Percentiles rank a stretch among this genome's conserved stretches.
These are phyloP conservation scores for Drosophila pseudotalamancana DNA, from an alignment of 2,888 invertebrate genomes.

Conservation along the genomic window DNA sequence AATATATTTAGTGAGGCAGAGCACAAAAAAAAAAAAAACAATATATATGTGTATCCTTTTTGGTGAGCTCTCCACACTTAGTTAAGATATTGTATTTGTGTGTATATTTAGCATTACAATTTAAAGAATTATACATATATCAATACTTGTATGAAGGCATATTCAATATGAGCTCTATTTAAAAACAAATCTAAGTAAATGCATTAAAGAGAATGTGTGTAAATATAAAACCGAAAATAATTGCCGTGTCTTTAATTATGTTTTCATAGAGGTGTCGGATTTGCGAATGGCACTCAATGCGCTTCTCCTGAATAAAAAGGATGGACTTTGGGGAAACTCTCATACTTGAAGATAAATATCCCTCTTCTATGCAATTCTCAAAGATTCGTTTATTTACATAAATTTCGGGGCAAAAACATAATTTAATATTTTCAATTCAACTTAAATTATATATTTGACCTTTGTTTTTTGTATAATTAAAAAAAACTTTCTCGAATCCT, in stretches of 20 bases:
- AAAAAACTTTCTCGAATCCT: no score
- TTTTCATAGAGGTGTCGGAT: no score
- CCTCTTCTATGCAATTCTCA: neutral
- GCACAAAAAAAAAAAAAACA: conserved; percentile 19
- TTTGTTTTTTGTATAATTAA: neutral
- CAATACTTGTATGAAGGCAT: conserved; percentile 41
- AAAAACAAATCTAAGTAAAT: conserved; percentile 38
- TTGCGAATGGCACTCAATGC: no score
- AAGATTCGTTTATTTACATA: no score
- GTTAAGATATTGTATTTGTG: conserved; percentile 61
- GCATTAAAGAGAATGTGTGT: conserved; percentile 43
- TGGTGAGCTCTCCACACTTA: conserved; percentile 41
- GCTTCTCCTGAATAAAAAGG: no score
- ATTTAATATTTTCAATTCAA: no score
- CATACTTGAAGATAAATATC: no score
- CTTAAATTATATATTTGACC: no score
- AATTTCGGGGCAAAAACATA: no score
- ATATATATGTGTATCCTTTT: conserved; percentile 10
- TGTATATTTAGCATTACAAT: conserved; percentile 43
- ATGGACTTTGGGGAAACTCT: no score
- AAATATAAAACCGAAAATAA: conserved; percentile 48
- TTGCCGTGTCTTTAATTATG: no score
- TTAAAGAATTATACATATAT: conserved; percentile 57
- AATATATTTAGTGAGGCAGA: conserved; percentile 24
- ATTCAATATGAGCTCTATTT: conserved; percentile 57